Conservation (phyloP, 2,113 vertebrate genomes). For the Mobula hypostoma region DNA sequence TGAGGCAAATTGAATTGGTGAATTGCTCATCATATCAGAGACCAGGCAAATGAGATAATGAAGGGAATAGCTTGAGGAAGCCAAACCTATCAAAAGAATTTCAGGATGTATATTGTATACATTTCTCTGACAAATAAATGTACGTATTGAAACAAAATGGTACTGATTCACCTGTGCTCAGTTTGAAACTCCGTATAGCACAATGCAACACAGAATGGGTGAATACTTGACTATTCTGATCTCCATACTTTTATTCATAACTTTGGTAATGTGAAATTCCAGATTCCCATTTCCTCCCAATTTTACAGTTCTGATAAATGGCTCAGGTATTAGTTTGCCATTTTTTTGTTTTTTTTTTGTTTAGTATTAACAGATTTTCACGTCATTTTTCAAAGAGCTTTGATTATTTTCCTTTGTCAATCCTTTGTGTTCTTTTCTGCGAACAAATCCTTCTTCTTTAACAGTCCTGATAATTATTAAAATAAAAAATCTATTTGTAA, state of each 20-base stretch:
- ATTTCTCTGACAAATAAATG: too few relatives aligned
- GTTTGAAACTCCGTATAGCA: background rate
- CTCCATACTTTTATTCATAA: background rate
- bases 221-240: background rate
- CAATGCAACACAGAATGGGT: background rate
- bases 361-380: background rate
- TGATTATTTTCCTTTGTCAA: background rate
- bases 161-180: background rate
- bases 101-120: too few relatives aligned
- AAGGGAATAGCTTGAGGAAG: background rate
- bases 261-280: background rate
- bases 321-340: background rate
- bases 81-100: background rate
- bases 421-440: background rate
- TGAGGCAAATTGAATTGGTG: background rate
- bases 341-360: background rate
- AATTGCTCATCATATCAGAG: too few relatives aligned
- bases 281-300: background rate
- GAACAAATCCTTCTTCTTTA: background rate
- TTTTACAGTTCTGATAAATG: background rate
- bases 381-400: background rate
- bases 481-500: background rate
- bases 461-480: background rate
- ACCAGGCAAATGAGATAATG: too few relatives aligned
- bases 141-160: background rate